These are phyloP conservation scores for Odontocolon sp. DNA, from an alignment of 2,888 invertebrate species.

Conservation along the genomic window DNA sequence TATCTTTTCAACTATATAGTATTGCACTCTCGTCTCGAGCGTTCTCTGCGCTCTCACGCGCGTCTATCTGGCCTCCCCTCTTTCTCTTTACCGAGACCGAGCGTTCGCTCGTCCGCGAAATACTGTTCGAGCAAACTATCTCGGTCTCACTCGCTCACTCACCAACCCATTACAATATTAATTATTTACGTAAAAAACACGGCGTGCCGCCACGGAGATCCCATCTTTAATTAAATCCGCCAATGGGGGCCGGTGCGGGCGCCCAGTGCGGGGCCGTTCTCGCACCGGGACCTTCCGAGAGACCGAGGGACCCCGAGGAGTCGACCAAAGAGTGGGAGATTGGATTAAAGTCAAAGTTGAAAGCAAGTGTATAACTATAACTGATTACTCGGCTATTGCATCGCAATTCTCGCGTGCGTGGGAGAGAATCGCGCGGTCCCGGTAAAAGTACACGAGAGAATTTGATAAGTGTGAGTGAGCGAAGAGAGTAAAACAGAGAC, in stretches of 20 bases:
- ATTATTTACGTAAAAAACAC: slow-evolving; percentile 75
- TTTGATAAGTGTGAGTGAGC: background rate
- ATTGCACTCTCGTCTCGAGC: slow-evolving; percentile 32
- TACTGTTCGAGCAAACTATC: slow-evolving; percentile 5
- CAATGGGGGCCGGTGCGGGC: slow-evolving; percentile 65
- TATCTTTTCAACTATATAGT: slow-evolving; percentile 5
- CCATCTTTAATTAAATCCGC: slow-evolving; percentile 77
- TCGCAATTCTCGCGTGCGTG: slow-evolving; percentile 35
- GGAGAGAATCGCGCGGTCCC: slow-evolving; percentile 44
- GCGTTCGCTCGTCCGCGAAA: slow-evolving; percentile 37
- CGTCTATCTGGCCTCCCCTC: slow-evolving; percentile 21
- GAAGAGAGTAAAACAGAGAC: background rate
- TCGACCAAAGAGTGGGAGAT: slow-evolving; percentile 33
- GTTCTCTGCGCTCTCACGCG: slow-evolving; percentile 48
- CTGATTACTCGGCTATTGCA: slow-evolving; percentile 57
- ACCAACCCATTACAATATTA: slow-evolving; percentile 73
- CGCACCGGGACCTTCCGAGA: slow-evolving; percentile 31
- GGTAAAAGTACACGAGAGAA: background rate
- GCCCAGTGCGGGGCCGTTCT: slow-evolving; percentile 17
- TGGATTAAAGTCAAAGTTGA: slow-evolving; percentile 64
- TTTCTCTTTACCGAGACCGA: slow-evolving; percentile 30
- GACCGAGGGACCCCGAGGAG: slow-evolving; percentile 25
- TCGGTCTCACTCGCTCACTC: slow-evolving; percentile 45
- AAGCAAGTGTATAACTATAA: slow-evolving; percentile 62
- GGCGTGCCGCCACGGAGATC: slow-evolving; percentile 72